Evolutionary conservation across 2,888 invertebrate species (phyloP).

Genomic region (Malacosoma neustria): DNA sequence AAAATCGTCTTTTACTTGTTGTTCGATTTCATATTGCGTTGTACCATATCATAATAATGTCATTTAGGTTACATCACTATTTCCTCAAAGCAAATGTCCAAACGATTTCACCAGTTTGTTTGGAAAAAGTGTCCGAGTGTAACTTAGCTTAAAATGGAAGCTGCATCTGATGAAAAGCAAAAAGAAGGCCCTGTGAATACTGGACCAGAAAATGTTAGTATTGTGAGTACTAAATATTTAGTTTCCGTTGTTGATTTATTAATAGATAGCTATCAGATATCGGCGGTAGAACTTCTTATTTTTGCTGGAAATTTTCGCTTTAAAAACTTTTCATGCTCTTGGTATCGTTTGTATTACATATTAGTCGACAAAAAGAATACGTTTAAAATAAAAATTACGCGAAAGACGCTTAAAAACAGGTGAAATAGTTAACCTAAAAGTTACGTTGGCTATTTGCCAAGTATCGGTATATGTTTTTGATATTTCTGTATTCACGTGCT

Average conservation of each 20-base stretch:
- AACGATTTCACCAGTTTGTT: constrained; percentile 22
- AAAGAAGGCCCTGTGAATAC: constrained; percentile 38
- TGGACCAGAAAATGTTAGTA: constrained; percentile 26
- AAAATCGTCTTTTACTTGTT: too few relatives aligned
- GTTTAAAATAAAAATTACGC: neutral
- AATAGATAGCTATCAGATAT: constrained; percentile 61
- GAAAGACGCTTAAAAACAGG: constrained; percentile 15
- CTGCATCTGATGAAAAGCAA: constrained; percentile 36
- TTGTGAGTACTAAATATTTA: constrained; percentile 32
- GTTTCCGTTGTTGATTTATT: constrained; percentile 33
- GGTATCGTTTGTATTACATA: neutral
- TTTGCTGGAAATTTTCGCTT: constrained; percentile 9
- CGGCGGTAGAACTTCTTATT: constrained; percentile 26
- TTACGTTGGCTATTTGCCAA: constrained; percentile 48
- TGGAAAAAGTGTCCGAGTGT: constrained; percentile 20
- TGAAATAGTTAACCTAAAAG: constrained; percentile 49
- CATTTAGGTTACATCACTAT: constrained; percentile 5
- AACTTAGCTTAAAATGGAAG: constrained; percentile 45
- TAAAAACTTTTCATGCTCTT: neutral
- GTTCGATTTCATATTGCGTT: too few relatives aligned
- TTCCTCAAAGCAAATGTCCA: neutral
- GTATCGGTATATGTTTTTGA: constrained; percentile 49
- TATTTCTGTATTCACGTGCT: constrained; percentile 61
- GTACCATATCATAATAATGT: too few relatives aligned
- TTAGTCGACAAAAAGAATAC: neutral